Conservation (phyloP, 2,888 invertebrate genomes). For the Teleiodes luculella region DNA sequence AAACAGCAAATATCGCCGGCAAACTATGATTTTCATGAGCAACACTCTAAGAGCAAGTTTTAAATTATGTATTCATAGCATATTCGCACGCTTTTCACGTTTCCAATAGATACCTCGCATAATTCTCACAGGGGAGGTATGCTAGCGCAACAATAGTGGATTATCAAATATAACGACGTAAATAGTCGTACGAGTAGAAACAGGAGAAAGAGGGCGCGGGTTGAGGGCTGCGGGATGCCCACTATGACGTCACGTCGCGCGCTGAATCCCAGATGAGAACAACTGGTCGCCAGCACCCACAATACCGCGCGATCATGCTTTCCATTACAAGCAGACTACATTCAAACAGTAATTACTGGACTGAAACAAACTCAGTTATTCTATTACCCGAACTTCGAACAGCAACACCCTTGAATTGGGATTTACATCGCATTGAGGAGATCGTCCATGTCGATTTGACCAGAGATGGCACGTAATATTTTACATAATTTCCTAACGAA, state of each 20-base stretch:
- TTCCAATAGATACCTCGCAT: constrained; percentile 70
- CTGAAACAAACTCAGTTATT: constrained; percentile 6
- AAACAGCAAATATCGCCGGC: too few relatives aligned
- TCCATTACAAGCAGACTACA: constrained; percentile 6
- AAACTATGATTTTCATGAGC: constrained; percentile 6
- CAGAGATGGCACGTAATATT: neutral
- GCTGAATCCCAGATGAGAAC: constrained; percentile 71
- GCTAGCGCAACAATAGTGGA: constrained; percentile 73
- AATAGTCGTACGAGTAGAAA: constrained; percentile 69
- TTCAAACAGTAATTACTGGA: constrained; percentile 4
- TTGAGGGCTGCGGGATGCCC: constrained; percentile 68
- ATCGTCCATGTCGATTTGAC: neutral
- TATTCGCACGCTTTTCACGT: constrained; percentile 69
- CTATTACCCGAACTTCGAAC: constrained; percentile 1
- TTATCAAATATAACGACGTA: constrained; percentile 77
- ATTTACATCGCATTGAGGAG: neutral
- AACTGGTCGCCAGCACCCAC: constrained; percentile 23
- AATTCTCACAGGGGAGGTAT: constrained; percentile 69
- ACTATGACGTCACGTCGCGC: constrained; percentile 45
- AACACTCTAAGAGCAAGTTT: constrained; percentile 8
- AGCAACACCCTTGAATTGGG: neutral
- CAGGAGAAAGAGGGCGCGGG: constrained; percentile 70
- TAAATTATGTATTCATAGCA: constrained; percentile 59
- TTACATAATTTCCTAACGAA: too few relatives aligned
- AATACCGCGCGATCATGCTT: constrained; percentile 11